phyloP scores from a whole-genome alignment of 2,888 invertebrate genomes.

The Cenopis cana region DNA sequence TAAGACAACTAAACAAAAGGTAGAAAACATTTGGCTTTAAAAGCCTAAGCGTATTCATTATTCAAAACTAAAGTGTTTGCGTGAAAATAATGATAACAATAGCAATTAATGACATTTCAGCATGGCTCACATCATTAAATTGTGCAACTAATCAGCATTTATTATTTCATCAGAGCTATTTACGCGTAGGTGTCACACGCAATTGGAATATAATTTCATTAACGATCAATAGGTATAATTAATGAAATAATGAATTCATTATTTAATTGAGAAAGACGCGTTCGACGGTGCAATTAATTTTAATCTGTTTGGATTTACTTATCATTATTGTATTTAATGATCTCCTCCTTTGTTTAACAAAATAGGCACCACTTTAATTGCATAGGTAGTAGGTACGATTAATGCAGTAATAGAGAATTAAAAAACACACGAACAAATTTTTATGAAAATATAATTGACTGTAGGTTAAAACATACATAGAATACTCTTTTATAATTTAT shows the following conservation, averaged over 20 bases:
- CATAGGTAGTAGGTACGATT: too few relatives aligned
- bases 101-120: slow-evolving; percentile 50
- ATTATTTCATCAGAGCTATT: slow-evolving; percentile 57
- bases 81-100: slow-evolving; percentile 47
- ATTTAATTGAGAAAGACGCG: slow-evolving; percentile 43
- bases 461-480: neutral
- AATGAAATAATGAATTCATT: slow-evolving; percentile 56
- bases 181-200: slow-evolving; percentile 60
- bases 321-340: neutral
- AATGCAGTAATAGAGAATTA: neutral
- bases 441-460: neutral
- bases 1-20: neutral
- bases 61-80: neutral
- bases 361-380: neutral
- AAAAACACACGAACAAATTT: too few relatives aligned
- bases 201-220: slow-evolving; percentile 61
- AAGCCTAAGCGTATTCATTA: neutral
- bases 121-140: slow-evolving; percentile 43
- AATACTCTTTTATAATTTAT: neutral
- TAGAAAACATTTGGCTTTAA: neutral
- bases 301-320: slow-evolving; percentile 1
- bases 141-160: slow-evolving; percentile 57
- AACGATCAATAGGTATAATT: too few relatives aligned
- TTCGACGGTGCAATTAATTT: slow-evolving; percentile 24
- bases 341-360: neutral